phyloP scores from a whole-genome alignment of 2,888 invertebrate genomes.

The Eupithecia exiguata region DNA sequence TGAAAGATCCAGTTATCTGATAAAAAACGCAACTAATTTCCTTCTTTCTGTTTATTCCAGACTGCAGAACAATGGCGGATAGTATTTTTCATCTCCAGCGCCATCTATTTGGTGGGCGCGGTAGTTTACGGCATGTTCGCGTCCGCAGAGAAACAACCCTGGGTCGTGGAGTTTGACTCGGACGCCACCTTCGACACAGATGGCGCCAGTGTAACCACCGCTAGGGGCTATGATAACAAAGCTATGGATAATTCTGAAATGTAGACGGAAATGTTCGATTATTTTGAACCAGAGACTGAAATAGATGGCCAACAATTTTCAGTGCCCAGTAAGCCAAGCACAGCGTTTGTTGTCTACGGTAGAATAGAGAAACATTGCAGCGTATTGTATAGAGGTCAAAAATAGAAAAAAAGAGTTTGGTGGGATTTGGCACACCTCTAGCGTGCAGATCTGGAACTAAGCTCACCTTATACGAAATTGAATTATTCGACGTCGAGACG shows the following conservation, averaged over 20 bases:
- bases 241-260: constrained; percentile 71
- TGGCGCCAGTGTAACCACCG: constrained; percentile 71
- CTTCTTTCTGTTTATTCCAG: constrained; percentile 66
- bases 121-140: constrained; percentile 90
- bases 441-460: no score
- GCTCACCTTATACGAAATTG: no score
- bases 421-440: no score
- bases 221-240: constrained; percentile 70
- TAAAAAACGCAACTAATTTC: no score
- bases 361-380: no score
- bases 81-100: constrained; percentile 93
- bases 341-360: no score
- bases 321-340: neutral
- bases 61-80: constrained; percentile 91
- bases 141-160: constrained; percentile 92
- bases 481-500: no score
- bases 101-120: constrained; percentile 92
- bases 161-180: constrained; percentile 85
- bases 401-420: no score
- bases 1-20: no score
- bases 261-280: constrained; percentile 42
- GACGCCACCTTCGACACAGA: constrained; percentile 77
- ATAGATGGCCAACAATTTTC: neutral
- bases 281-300: neutral
- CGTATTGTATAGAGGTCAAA: no score